Percentiles rank a stretch among this genome's conserved stretches.
These are phyloP conservation scores for Deilephila porcellus DNA, from an alignment of 2,888 invertebrate species.

Conservation along the genomic window DNA sequence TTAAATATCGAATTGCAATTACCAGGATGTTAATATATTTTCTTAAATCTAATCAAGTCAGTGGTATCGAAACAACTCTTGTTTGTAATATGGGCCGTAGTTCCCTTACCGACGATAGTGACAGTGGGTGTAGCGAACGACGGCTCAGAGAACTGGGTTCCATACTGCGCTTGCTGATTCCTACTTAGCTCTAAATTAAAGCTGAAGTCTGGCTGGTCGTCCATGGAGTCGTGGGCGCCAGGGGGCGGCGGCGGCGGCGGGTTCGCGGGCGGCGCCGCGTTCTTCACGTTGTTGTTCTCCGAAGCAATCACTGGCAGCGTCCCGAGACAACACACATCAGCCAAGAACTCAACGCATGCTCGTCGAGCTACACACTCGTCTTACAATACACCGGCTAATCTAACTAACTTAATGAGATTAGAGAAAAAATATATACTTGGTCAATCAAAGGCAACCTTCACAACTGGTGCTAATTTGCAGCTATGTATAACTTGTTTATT, in stretches of 20 bases:
- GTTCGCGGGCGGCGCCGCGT: constrained; percentile 75
- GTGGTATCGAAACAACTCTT: neutral
- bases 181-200: constrained; percentile 90
- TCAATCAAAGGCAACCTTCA: neutral
- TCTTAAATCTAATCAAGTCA: too few species aligned
- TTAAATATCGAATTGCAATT: too few species aligned
- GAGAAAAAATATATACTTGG: neutral
- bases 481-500: neutral
- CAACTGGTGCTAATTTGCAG: too few species aligned
- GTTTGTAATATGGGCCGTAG: neutral
- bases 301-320: constrained; percentile 71
- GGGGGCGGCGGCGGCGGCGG: constrained; percentile 83
- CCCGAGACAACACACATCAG: constrained; percentile 44
- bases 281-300: constrained; percentile 70
- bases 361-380: neutral
- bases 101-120: constrained; percentile 77
- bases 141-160: constrained; percentile 85
- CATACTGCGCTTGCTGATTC: constrained; percentile 90
- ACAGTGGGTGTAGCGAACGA: constrained; percentile 59
- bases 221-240: constrained; percentile 65
- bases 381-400: neutral
- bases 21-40: too few species aligned
- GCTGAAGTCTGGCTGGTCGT: constrained; percentile 78
- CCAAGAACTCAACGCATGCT: constrained; percentile 17
- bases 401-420: too few species aligned